Evolutionary conservation across 2,888 invertebrate species (phyloP), one percentile per base, ranked within the genome.

Genomic region (Polymixis lichenea): DNA sequence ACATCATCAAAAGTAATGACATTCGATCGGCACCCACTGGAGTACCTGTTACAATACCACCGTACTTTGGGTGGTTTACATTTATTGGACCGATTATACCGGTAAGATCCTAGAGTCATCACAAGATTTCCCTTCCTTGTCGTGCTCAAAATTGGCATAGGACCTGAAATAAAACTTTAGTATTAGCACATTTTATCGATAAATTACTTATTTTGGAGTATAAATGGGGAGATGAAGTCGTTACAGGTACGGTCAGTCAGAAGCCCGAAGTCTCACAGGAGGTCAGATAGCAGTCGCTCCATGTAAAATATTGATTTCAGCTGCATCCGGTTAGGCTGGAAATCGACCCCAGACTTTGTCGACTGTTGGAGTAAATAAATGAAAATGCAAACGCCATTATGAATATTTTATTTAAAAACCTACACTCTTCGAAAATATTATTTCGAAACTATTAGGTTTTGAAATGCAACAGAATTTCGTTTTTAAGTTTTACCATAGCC

Each of bases 101-200:
- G 66, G 46, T 84, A 72, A 15, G 13, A 4, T 56, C 74, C 72
- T 2, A 84, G n/a, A 7, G 38, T 61, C 28, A 83, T n/a, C 19
- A 72, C 74, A 5, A 38, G 74, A 38, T 76, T 75, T 6, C 77
- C 84, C 51, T 55, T 38, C 25, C 17, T 51, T 15, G 81, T 84
- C n/a, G 19, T 68, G 15, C 55, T 55, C 25, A 72, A 49, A 32
- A 82, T 25, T 60, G 62, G 53, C 9, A 13, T 11, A 19, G 2
- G 17, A 38, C 19, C 70, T 75, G 82, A 17, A 70, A 67, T 13
- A n/a, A 68, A 56, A 43, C 0, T 9, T 15, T 15, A 19, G 9
- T 22, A 15, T 69, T 5, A n/a, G 25, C 13, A 22, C 7, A 61
- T 22, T 17, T 75, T 53, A 13, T 22, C 13, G n/a, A 25, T 51